phyloP scores from a whole-genome alignment of 1,140 invertebrate species.

The Drosophila suzukii region DNA sequence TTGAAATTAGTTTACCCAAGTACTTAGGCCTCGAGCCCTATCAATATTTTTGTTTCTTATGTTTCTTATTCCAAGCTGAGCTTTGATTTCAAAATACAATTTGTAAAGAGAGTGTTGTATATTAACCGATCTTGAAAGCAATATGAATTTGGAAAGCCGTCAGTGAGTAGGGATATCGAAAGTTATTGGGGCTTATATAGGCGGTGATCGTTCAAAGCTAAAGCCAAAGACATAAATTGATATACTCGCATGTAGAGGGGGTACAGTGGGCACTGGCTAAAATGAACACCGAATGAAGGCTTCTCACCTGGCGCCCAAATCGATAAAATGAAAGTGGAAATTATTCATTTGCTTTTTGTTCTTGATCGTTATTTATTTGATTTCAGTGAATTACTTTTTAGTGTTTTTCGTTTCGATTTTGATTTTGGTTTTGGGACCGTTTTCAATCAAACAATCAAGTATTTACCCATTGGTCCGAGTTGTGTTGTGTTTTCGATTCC shows the following conservation, averaged over 20 bases:
- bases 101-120: constrained; percentile 35
- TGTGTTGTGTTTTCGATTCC: constrained; percentile 22
- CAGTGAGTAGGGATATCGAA: constrained; percentile 5
- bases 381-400: constrained; percentile 21
- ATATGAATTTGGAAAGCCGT: constrained; percentile 18
- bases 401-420: constrained; percentile 1
- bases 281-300: not conserved
- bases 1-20: constrained; percentile 61
- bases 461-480: constrained; percentile 53
- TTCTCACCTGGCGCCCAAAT: constrained; percentile 25
- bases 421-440: constrained; percentile 21
- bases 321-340: constrained; percentile 22
- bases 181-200: constrained; percentile 23
- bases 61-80: constrained; percentile 34
- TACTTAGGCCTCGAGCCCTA: constrained; percentile 5
- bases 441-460: constrained; percentile 38
- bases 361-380: constrained; percentile 26
- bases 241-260: constrained; percentile 11
- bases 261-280: constrained; percentile 1
- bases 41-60: constrained; percentile 7
- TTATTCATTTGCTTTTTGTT: constrained; percentile 21
- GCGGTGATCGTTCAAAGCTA: constrained; percentile 23
- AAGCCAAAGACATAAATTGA: constrained; percentile 17
- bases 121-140: constrained; percentile 35
- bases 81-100: constrained; percentile 41